Evolutionary conservation across 2,888 invertebrate genomes (phyloP), one percentile per base, ranked within the genome.

Genomic region (Agonopterix subpropinquella): DNA sequence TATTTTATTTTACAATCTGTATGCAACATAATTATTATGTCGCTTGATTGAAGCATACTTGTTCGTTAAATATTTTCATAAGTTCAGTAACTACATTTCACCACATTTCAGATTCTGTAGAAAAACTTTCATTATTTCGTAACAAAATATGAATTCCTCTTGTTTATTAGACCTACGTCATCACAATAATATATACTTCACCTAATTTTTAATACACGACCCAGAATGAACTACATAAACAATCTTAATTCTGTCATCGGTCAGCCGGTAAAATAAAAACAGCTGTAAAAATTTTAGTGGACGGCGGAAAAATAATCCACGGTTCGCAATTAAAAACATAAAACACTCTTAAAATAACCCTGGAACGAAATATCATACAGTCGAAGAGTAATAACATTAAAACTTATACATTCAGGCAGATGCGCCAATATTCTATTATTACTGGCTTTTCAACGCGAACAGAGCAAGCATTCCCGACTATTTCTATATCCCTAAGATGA

Each of bases 391-490:
- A 83, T 84, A 84, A 82, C 83, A 84, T 84, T 84, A 85, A 83
- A 84, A 84, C 78, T 76, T 80, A 84, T 81, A 83, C 72, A 73
- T 70, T 77, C 74, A 71, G 77, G 82, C 81, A 85, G 83, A 87
- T 84, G 84, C 85, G 83, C 86, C 83, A 85, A 85, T 85, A 82
- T 83, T 82, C 85, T 87, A 86, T 87, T 88, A 87, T 87, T 85
- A 82, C 85, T 83, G 77, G 80, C 78, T 80, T 88, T 87, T 85
- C 87, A 79, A 69, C 80, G 69, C 77, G 77, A 76, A 80, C 80
- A 70, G 74, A 77, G 73, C 77, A 77, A 80, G 76, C 84, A 86
- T 85, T 87, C 86, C 84, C 71, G 73, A 84, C 87, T 87, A 86
- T 87, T 88, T 87, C 87, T 80, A 88, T 81, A 88, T 80, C 81